These are phyloP conservation scores for Chaitophorus viminalis DNA, from an alignment of 2,888 invertebrate genomes.

Conservation along the genomic window DNA sequence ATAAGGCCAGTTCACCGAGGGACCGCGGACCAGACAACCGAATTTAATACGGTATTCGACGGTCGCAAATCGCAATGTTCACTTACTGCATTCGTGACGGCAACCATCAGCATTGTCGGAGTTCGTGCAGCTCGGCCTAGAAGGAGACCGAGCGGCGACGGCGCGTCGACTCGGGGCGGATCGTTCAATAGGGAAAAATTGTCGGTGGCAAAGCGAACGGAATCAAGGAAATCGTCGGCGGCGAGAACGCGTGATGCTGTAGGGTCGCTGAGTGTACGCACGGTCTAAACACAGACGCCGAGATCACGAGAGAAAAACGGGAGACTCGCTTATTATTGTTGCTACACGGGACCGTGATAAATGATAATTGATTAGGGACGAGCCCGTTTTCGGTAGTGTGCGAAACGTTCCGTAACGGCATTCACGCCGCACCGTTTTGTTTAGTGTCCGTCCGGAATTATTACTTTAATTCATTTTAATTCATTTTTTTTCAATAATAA, in stretches of 20 bases:
- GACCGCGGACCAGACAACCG: background rate
- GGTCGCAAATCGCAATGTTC: constrained; percentile 35
- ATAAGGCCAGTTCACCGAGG: background rate
- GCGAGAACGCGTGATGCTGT: background rate
- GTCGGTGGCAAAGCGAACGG: background rate
- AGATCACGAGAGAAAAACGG: background rate
- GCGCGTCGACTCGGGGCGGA: background rate
- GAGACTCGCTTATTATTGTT: background rate
- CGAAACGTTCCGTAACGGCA: background rate
- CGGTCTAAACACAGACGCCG: background rate
- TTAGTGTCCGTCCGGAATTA: background rate
- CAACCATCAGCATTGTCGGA: constrained; percentile 15
- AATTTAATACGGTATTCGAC: constrained; percentile 21
- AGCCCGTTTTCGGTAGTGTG: background rate
- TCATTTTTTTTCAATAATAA: no score
- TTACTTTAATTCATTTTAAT: no score
- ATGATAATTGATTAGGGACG: background rate
- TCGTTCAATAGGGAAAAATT: no score
- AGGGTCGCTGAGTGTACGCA: background rate
- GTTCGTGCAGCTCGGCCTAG: background rate
- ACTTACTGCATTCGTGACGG: constrained; percentile 42
- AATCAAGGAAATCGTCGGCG: background rate
- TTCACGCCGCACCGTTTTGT: background rate
- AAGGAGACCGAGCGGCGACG: background rate
- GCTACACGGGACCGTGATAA: background rate